Conservation (phyloP, 30 jellyfish, hydroid and myxozoan species). For the Hydractinia echinata region DNA sequence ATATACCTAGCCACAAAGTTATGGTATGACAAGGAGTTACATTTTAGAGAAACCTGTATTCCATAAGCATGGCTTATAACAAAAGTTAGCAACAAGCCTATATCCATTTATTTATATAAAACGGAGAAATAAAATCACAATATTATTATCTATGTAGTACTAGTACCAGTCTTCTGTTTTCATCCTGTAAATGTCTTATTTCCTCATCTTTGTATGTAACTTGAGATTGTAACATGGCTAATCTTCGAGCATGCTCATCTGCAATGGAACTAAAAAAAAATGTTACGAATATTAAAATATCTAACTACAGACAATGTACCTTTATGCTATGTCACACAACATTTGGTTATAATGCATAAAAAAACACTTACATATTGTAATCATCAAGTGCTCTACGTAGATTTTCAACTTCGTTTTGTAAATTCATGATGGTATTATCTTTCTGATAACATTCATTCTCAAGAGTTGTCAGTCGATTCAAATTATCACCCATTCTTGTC, state of each 20-base stretch:
- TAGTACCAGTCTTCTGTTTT: slow-evolving; percentile 36
- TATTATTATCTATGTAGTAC: neutral
- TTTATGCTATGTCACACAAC: neutral
- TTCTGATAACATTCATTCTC: slow-evolving; percentile 75
- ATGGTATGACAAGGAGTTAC: too few species aligned
- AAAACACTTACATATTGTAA: slow-evolving; percentile 5
- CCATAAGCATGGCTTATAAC: too few species aligned
- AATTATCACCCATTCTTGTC: slow-evolving; percentile 69
- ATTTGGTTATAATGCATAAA: neutral
- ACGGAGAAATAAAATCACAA: neutral
- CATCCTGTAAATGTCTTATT: slow-evolving; percentile 43
- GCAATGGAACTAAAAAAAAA: too few species aligned
- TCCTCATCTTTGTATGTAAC: slow-evolving; percentile 36
- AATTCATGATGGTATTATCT: slow-evolving; percentile 52
- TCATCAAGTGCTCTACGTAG: slow-evolving; percentile 1
- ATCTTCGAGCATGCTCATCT: slow-evolving; percentile 35
- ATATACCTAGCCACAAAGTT: too few species aligned
- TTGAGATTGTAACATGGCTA: slow-evolving; percentile 53
- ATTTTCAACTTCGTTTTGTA: slow-evolving; percentile 57
- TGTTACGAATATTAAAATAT: too few species aligned
- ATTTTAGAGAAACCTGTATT: too few species aligned
- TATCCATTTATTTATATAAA: too few species aligned
- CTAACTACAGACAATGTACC: too few species aligned
- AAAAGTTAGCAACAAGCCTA: too few species aligned
- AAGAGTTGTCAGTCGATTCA: slow-evolving; percentile 61